Evolutionary conservation across 2,113 vertebrate species (phyloP), one percentile per base, ranked within the genome.

Genomic region (Glaucomys volans): DNA sequence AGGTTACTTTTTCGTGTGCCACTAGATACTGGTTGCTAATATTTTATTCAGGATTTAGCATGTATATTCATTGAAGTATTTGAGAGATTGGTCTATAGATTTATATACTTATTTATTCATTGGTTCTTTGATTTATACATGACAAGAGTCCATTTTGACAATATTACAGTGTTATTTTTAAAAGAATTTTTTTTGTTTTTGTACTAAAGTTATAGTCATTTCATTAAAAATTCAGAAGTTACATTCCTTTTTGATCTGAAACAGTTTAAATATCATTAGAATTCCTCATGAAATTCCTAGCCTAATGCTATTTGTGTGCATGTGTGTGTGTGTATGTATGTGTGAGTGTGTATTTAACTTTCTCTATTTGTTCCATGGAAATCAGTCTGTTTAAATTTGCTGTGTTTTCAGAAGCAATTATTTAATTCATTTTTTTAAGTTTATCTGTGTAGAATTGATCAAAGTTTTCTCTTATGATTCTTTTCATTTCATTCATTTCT

Each of bases 341-440:
- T 75, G 16, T 16, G 4, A 44, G 24, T 5, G 10, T 76, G 20
- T 4, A 17, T 37, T 16, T 26, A n/a, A n/a, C 1, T 72, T 64
- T 37, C 11, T 88, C 4, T 69, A 9, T 90, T 57, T 86, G 32
- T 47, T 69, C 3, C 24, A 71, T 40, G n/a, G 7, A 79, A 84
- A 92, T 79, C n/a, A 83, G 5, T 77, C 54, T 84, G 42, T 50
- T 91, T 79, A 89, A 89, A 95, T 50, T 84, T 44, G 71, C 37
- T 89, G 11, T 75, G 5, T 88, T 93, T 84, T 79, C 37, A 80
- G 54, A 42, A 37, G n/a, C 71, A 87, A 88, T 79, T 20, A 64
- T 77, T 54, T 22, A 74, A 71, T 92, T 83, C 3, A 64, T 83
- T 10, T 72, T 89, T 80, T 80, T 6, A 57, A 88, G 71, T 66